Conservation (phyloP, 2,113 vertebrate genomes). For the Periophthalmodon schlosseri region DNA sequence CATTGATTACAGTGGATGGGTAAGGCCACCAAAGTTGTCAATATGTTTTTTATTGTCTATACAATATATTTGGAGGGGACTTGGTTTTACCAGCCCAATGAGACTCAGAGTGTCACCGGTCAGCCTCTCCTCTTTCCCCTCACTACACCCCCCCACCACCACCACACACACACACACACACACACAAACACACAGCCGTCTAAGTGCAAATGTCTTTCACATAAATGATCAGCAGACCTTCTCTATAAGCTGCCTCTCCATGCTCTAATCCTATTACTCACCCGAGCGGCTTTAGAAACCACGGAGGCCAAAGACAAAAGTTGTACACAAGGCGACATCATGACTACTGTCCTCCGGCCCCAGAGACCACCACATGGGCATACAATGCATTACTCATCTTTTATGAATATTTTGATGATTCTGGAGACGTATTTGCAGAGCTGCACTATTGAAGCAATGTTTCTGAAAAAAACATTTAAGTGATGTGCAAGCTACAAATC, state of each 20-base stretch:
- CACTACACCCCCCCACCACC: slow-evolving; percentile 36
- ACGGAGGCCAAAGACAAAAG: slow-evolving; percentile 53
- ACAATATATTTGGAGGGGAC: background rate
- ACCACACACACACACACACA: slow-evolving; percentile 12
- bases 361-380: slow-evolving; percentile 44
- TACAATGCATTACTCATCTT: background rate
- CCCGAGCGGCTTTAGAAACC: slow-evolving; percentile 69
- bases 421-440: background rate
- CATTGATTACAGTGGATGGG: slow-evolving; percentile 60
- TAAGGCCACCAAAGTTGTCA: slow-evolving; percentile 30
- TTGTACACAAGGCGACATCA: slow-evolving; percentile 44
- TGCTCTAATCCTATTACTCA: slow-evolving; percentile 76
- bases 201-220: slow-evolving; percentile 44
- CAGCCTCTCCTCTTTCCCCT: too few relatives aligned
- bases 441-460: background rate
- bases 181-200: slow-evolving; percentile 13
- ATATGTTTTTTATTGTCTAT: background rate
- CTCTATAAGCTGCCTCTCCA: slow-evolving; percentile 72
- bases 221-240: slow-evolving; percentile 63
- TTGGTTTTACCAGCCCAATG: slow-evolving; percentile 6
- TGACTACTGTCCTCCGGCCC: slow-evolving; percentile 44
- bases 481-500: too few relatives aligned
- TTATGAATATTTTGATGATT: background rate
- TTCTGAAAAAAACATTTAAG: background rate
- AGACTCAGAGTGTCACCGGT: background rate